Percentiles rank a stretch among this genome's conserved stretches.
These are phyloP conservation scores for Capitulum mitella DNA, from an alignment of 2,888 invertebrate genomes.

Conservation along the genomic window DNA sequence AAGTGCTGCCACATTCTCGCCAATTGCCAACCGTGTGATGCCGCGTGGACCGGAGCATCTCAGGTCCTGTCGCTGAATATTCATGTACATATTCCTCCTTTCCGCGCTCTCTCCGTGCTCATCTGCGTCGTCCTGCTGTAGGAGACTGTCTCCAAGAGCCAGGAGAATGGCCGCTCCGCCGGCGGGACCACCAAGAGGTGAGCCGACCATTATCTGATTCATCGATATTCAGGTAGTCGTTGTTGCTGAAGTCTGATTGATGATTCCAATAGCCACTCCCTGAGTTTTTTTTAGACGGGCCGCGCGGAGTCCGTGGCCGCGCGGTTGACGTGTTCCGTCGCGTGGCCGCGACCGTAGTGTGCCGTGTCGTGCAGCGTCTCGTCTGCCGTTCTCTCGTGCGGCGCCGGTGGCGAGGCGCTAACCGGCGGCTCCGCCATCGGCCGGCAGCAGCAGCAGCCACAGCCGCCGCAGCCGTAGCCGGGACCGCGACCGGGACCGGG, in stretches of 20 bases:
- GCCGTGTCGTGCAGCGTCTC: background rate
- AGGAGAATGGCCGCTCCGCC: slow-evolving; percentile 37
- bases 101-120: background rate
- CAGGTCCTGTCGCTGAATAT: background rate
- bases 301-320: too few relatives aligned
- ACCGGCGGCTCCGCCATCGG: background rate
- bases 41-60: background rate
- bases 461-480: slow-evolving; percentile 35
- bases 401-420: background rate
- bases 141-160: slow-evolving; percentile 38
- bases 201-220: too few relatives aligned
- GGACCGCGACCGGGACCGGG: slow-evolving; percentile 40
- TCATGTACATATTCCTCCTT: background rate
- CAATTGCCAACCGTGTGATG: background rate
- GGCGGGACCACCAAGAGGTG: slow-evolving; percentile 37
- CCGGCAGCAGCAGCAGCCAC: slow-evolving; percentile 35
- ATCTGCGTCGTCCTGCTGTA: background rate
- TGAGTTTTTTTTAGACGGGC: too few relatives aligned
- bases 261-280: too few relatives aligned
- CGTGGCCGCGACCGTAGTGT: slow-evolving; percentile 34
- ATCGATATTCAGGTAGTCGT: too few relatives aligned
- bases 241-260: too few relatives aligned
- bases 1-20: background rate
- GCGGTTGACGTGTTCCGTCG: slow-evolving; percentile 35
- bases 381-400: background rate